phyloP scores from a whole-genome alignment of 2,113 vertebrate genomes.

The Callipepla californica region DNA sequence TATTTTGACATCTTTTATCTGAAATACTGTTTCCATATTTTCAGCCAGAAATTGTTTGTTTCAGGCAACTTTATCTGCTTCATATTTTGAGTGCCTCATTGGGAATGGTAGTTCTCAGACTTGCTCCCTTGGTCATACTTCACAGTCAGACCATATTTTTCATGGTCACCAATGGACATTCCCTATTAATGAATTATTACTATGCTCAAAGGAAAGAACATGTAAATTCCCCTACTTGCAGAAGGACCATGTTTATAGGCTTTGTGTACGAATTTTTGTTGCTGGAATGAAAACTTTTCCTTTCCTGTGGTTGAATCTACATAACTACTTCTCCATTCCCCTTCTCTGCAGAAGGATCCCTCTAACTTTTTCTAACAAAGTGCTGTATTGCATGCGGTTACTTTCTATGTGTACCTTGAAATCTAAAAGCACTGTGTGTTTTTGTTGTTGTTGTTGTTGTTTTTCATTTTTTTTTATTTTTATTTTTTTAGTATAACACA shows the following conservation, averaged over 20 bases:
- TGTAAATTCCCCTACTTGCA: not conserved
- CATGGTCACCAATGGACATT: not conserved
- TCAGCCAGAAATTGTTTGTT: not conserved
- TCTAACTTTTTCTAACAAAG: not conserved
- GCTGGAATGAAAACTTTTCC: slow-evolving; percentile 16
- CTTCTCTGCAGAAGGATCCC: not conserved
- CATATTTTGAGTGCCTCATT: not conserved
- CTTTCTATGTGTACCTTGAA: not conserved
- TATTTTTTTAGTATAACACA: not conserved
- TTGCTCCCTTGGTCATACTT: not conserved
- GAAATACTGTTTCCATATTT: not conserved
- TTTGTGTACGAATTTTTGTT: not conserved
- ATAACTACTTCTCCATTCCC: not conserved
- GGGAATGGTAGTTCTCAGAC: not conserved
- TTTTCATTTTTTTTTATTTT: not conserved
- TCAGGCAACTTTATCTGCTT: not conserved
- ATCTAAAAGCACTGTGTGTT: not conserved
- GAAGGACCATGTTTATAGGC: not conserved
- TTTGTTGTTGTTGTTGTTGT: too few species aligned
- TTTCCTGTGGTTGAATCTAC: slow-evolving; percentile 10
- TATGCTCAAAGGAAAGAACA: not conserved
- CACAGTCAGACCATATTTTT: not conserved
- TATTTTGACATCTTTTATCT: not conserved
- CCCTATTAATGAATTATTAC: not conserved
- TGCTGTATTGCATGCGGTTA: not conserved